Percentiles rank a stretch among this genome's conserved stretches.
Evolutionary conservation across 2,888 invertebrate species (phyloP).

Genomic region (Machimus rusticus): DNA sequence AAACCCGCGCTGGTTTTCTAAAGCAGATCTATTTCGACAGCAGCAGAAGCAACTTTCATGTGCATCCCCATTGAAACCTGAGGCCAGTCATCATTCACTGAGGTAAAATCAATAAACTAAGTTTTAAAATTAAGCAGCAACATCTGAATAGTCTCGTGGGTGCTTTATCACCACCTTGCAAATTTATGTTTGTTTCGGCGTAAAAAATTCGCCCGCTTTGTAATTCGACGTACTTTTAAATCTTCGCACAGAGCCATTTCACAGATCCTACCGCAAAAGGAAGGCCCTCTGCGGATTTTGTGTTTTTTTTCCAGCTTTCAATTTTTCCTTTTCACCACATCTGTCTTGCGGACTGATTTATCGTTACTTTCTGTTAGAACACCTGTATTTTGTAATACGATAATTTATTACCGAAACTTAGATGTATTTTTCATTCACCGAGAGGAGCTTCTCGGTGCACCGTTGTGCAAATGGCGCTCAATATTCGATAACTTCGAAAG

Average conservation of each 20-base stretch:
- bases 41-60: not conserved
- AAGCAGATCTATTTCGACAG: not conserved
- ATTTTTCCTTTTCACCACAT: constrained; percentile 24
- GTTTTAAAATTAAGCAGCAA: not conserved
- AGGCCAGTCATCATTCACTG: not conserved
- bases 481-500: constrained; percentile 16
- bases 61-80: not conserved
- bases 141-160: not conserved
- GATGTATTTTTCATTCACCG: constrained; percentile 44
- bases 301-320: constrained; percentile 2
- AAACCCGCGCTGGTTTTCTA: not conserved
- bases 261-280: not conserved
- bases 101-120: not conserved
- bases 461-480: not conserved
- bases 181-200: not conserved
- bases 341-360: constrained; percentile 43
- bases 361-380: constrained; percentile 43
- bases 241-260: not conserved
- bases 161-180: not conserved
- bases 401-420: constrained; percentile 46
- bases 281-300: not conserved
- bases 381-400: constrained; percentile 47
- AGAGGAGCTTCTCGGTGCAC: constrained; percentile 1
- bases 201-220: not conserved
- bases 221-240: not conserved